Evolutionary conservation across 2,797 vertebrate genomes (phyloP), one percentile per base, ranked within the genome.

Genomic region (Aldrovandia affinis): DNA sequence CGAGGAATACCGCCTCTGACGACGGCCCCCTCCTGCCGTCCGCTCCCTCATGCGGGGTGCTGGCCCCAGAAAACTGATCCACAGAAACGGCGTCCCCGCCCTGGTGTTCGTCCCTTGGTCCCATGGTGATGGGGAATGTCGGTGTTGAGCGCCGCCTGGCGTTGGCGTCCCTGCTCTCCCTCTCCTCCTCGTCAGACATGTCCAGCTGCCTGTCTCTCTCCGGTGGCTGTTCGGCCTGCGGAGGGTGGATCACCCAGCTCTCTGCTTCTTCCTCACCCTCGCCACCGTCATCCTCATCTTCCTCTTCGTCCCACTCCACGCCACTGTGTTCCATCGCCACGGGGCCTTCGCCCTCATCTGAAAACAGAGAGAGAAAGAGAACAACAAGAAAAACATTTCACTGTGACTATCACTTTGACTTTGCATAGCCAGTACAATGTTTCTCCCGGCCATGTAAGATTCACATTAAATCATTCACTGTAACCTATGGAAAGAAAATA

Each of bases 101-200:
- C 83, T 65, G 80, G 68, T 15, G 33, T 44, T 30, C 36, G 18
- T 33, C 73, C 3, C 12, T 33, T 36, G 30, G 47, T 20, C 80
- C 75, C 18, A 28, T 33, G 52, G 83, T 30, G 44, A 55, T 14
- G 65, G 30, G 57, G 83, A 55, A n/a, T 50, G 78, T n/a, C 20
- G n/a, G 70, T 30, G 84, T 54, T 59, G 25, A 54, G 25, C 25
- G 25, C 54, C 63, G 83, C 55, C 78, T 78, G 65, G 54, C 10
- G 54, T 65, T 65, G 61, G 50, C 14, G 44, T 77, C 83, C 52
- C 78, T 54, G 78, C 2, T 52, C 77, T 54, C 2, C 88, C n/a
- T 92, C 90, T 1, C 78, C 0, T 92, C 91, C 36, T 93, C 92
- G 85, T 93, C 90, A 0, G 83, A 86, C 88, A 86, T 83, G 44